Conservation (phyloP, 2,797 vertebrate species). For the Microctenopoma lineatum region DNA sequence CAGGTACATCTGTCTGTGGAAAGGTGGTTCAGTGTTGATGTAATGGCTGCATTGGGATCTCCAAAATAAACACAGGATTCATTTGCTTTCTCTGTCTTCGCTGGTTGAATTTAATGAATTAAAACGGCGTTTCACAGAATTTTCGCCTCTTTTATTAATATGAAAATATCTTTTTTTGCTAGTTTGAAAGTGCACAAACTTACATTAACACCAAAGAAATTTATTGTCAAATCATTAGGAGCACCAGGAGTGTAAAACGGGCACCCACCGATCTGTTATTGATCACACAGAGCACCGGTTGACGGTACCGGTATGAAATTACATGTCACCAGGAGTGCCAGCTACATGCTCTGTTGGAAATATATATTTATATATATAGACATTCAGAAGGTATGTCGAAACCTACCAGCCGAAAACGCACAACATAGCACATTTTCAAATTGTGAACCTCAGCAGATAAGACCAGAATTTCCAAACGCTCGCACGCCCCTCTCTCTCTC, state of each 20-base stretch:
- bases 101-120: neutral
- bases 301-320: too few species aligned
- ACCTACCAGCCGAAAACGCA: neutral
- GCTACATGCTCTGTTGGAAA: neutral
- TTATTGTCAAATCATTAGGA: neutral
- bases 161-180: neutral
- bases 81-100: too few species aligned
- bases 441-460: conserved; percentile 2
- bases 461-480: conserved; percentile 2
- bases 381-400: neutral
- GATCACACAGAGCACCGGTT: too few species aligned
- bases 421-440: conserved; percentile 1
- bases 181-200: neutral
- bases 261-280: too few species aligned
- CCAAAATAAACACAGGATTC: neutral
- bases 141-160: neutral
- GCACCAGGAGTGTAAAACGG: neutral
- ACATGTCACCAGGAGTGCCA: too few species aligned
- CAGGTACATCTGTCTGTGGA: neutral
- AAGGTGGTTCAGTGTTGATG: neutral
- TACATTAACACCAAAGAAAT: neutral
- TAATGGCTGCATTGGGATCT: neutral
- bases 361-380: too few species aligned
- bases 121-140: neutral
- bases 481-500: neutral